Conservation (phyloP, 2,888 invertebrate species). For the Lochmaea capreae region DNA sequence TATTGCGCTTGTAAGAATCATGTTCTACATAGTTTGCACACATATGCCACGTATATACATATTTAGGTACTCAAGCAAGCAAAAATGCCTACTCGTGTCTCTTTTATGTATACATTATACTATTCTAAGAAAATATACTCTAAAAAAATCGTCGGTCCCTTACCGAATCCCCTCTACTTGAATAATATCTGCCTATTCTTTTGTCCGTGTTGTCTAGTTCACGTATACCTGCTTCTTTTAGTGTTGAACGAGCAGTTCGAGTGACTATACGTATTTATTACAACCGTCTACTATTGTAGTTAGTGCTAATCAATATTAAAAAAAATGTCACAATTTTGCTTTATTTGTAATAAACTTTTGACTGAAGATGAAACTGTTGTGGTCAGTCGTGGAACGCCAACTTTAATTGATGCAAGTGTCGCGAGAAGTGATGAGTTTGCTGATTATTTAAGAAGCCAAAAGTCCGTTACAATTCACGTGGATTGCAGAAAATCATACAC, state of each 20-base stretch:
- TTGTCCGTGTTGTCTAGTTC: no score
- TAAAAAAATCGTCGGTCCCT: no score
- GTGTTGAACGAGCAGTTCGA: not conserved
- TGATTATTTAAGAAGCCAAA: conserved; percentile 28
- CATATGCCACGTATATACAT: no score
- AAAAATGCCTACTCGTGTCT: no score
- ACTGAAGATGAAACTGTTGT: conserved; percentile 11
- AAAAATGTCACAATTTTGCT: not conserved
- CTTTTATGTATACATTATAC: no score
- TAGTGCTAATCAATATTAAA: not conserved
- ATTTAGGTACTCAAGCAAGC: no score
- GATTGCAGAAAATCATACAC: conserved; percentile 52
- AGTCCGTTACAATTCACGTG: conserved; percentile 49
- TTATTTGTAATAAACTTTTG: not conserved
- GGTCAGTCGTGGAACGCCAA: conserved; percentile 2
- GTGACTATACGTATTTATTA: not conserved
- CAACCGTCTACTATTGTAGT: not conserved
- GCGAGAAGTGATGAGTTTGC: conserved; percentile 36
- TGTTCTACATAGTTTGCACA: no score
- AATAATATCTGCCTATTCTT: no score
- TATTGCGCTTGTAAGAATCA: no score
- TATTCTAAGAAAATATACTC: no score
- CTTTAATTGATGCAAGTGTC: conserved; percentile 5
- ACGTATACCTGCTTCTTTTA: no score
- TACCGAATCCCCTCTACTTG: no score